phyloP scores from a whole-genome alignment of 2,113 vertebrate genomes.

The Nicator chloris region DNA sequence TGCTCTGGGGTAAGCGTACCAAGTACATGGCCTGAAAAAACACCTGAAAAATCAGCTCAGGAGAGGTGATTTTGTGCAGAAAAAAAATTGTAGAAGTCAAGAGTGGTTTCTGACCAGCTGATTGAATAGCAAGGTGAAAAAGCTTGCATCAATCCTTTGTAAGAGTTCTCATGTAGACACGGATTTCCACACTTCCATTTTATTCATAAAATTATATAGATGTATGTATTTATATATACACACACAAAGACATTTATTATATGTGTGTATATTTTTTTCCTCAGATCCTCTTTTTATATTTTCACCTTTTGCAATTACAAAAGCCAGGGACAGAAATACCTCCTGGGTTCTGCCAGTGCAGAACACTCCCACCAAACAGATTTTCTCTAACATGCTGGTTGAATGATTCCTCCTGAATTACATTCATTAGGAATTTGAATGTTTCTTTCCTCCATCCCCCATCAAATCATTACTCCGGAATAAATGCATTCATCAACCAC shows the following conservation, averaged over 20 bases:
- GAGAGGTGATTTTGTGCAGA: neutral
- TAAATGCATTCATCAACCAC: constrained; percentile 61
- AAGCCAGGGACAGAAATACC: constrained; percentile 52
- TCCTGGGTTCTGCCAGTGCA: constrained; percentile 43
- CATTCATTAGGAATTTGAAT: constrained; percentile 68
- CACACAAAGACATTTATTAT: constrained; percentile 29
- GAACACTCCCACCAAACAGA: constrained; percentile 59
- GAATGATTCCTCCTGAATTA: constrained; percentile 64
- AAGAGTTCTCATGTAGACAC: neutral
- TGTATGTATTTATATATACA: constrained; percentile 24
- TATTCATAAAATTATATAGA: constrained; percentile 17
- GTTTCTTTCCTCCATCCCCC: constrained; percentile 65
- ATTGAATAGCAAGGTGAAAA: neutral
- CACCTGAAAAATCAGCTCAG: neutral
- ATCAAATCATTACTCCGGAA: constrained; percentile 63
- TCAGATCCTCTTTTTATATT: constrained; percentile 5
- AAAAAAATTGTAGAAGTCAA: neutral
- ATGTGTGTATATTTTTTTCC: neutral
- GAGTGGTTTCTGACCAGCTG: neutral
- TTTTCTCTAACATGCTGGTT: constrained; percentile 51
- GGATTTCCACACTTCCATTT: constrained; percentile 14
- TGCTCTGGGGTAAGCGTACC: neutral
- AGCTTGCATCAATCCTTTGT: neutral
- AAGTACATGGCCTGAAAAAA: neutral
- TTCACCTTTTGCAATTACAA: constrained; percentile 49